phyloP scores from a whole-genome alignment of 2,797 vertebrate genomes.

The Carcharodon carcharias region DNA sequence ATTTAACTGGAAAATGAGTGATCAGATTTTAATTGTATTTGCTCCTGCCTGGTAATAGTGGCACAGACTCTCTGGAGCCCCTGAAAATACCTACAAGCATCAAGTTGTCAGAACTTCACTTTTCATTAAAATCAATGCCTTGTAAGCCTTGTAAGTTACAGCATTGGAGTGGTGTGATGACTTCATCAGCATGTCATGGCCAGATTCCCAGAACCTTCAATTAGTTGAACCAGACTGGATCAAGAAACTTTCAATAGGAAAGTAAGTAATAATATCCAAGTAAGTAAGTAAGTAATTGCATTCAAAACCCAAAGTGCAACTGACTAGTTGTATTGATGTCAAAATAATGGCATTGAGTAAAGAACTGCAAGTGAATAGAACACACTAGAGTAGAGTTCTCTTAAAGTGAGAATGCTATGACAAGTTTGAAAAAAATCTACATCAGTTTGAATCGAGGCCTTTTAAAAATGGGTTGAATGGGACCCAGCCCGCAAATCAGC shows the following conservation, averaged over 20 bases:
- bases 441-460: not conserved
- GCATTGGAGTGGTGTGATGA: not conserved
- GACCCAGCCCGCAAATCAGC: not conserved
- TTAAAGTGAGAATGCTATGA: not conserved
- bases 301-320: not conserved
- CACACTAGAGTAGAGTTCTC: not conserved
- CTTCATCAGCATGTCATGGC: not conserved
- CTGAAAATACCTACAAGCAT: not conserved
- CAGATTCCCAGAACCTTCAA: not conserved
- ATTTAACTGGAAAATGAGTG: not conserved
- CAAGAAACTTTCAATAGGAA: not conserved
- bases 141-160: not conserved
- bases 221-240: not conserved
- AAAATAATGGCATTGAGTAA: not conserved
- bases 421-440: not conserved
- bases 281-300: not conserved
- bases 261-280: not conserved
- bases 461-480: not conserved
- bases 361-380: not conserved
- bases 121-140: not conserved
- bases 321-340: not conserved
- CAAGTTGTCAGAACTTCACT: not conserved
- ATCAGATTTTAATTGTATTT: not conserved
- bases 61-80: not conserved
- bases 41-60: not conserved